phyloP scores from a whole-genome alignment of 1,140 invertebrate species.

The Ruditapes philippinarum region DNA sequence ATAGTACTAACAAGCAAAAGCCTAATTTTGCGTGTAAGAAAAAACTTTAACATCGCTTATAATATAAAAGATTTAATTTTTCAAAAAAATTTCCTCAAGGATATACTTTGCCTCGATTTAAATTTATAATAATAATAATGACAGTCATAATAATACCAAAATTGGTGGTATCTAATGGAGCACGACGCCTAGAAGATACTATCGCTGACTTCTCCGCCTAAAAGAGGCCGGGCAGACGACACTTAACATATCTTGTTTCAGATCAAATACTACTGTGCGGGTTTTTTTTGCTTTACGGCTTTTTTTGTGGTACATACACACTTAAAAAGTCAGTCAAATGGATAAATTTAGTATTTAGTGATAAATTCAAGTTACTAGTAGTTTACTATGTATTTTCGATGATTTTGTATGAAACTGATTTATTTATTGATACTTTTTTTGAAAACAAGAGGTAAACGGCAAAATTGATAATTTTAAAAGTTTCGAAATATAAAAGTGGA shows the following conservation, averaged over 20 bases:
- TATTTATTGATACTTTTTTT: too few relatives aligned
- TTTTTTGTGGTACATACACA: too few relatives aligned
- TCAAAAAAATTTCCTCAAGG: not conserved
- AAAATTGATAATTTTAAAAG: too few relatives aligned
- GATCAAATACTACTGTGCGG: not conserved
- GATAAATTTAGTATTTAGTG: not conserved
- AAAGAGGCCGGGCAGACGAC: conserved; percentile 48
- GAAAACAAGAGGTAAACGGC: too few relatives aligned
- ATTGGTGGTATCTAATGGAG: conserved; percentile 53
- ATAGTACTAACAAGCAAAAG: too few relatives aligned
- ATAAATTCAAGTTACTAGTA: too few relatives aligned
- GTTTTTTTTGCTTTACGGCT: not conserved
- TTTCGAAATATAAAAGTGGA: too few relatives aligned
- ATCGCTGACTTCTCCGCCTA: conserved; percentile 46
- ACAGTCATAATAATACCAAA: conserved; percentile 41
- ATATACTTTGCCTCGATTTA: conserved; percentile 24
- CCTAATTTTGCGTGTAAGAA: too few relatives aligned
- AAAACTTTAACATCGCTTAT: too few relatives aligned
- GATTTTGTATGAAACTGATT: too few relatives aligned
- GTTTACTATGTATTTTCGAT: too few relatives aligned
- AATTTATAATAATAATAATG: conserved; percentile 34
- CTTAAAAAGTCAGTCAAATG: not conserved
- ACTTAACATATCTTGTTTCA: conserved; percentile 40
- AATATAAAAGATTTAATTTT: not conserved
- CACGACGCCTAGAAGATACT: conserved; percentile 37